Conservation (phyloP, 2,888 invertebrate genomes). For the Chirona hameri region DNA sequence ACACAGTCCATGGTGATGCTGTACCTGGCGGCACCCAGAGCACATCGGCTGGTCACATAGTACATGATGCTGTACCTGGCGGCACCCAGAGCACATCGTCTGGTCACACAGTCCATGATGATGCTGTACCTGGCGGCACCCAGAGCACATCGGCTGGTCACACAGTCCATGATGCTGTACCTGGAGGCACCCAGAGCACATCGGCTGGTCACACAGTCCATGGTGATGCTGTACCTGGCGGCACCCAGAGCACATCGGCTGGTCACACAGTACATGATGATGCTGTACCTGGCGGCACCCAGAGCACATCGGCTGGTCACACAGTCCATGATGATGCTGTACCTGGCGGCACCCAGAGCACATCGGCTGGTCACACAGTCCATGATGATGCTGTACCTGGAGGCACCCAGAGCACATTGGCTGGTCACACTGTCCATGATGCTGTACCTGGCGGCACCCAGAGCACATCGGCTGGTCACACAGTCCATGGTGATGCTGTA, state of each 20-base stretch:
- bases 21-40: conserved; percentile 54
- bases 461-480: not conserved
- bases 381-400: conserved; percentile 64
- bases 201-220: too few relatives aligned
- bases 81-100: conserved; percentile 22
- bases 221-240: conserved; percentile 61
- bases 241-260: not conserved
- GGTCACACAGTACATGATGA: too few relatives aligned
- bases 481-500: conserved; percentile 64
- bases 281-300: conserved; percentile 57
- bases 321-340: conserved; percentile 64
- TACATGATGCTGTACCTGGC: conserved; percentile 64
- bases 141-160: not conserved
- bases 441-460: conserved; percentile 57
- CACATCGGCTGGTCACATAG: too few relatives aligned
- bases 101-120: too few relatives aligned
- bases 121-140: conserved; percentile 59
- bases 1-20: too few relatives aligned
- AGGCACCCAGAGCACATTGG: conserved; percentile 33
- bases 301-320: not conserved
- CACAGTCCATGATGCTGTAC: conserved; percentile 66
- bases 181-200: conserved; percentile 48
- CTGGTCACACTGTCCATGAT: conserved; percentile 60
- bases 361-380: too few relatives aligned
- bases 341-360: conserved; percentile 51